Evolutionary conservation across 2,797 vertebrate species (phyloP), one percentile per base, ranked within the genome.

Genomic region (Philypnodon macrostomus): DNA sequence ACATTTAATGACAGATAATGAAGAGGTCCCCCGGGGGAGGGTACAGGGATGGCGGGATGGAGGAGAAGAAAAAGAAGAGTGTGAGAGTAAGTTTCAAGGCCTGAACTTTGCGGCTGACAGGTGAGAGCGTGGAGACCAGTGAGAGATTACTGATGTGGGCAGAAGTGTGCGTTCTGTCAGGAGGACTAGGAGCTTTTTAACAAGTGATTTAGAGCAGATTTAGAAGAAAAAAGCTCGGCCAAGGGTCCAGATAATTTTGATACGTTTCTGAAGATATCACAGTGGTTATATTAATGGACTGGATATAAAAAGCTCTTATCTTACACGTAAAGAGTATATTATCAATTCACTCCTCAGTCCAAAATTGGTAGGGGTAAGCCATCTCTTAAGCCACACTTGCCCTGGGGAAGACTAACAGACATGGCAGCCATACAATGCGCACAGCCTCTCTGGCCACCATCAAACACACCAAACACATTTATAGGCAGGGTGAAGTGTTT

Each of bases 1-100:
- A 93, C 94, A 96, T 94, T 96, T 96, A 98, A 97, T 97, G 92
- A 97, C 93, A 96, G 90, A 92, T 95, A 96, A 97, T 97, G 91
- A 97, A 95, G 87, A 88, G 85, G 88, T 89, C 95, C 91, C 91
- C n/a, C 29, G 91, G 85, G 93, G 58, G 0, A 27, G 0, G 50
- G 51, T 17, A 13, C 14, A n/a, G 13, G 23, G 8, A 23, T 10
- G 56, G 58, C 6, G 7, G 80, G 65, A 29, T 58, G 47, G 51
- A 61, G 68, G 53, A 56, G 70, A 71, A 49, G 67, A 82, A 85
- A 75, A 49, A 40, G 21, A 9, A 1, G 36, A 24, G 7, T 42
- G 44, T 35, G 3, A 27, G 49, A 48, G 31, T 47, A 56, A 67
- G 57, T 73, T 70, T 63, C 58, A 66, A 80, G 80, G 77, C 67